Percentiles rank a stretch among this genome's conserved stretches.
These are phyloP conservation scores for Myiopsitta monachus DNA, from an alignment of 2,113 vertebrate species.

Conservation along the genomic window DNA sequence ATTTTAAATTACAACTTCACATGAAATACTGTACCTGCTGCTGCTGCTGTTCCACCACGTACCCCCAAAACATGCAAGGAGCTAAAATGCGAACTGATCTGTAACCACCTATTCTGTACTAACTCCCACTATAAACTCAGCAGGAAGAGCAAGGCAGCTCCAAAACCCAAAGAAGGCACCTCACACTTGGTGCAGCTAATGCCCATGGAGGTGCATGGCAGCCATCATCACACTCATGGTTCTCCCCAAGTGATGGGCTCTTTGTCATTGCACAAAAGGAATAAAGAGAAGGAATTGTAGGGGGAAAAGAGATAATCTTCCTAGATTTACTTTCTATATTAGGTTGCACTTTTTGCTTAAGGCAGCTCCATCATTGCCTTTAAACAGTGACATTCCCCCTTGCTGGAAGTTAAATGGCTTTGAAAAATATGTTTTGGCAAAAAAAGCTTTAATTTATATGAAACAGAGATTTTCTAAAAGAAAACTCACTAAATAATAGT, in stretches of 20 bases:
- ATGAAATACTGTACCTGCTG: not conserved
- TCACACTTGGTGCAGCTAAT: too few relatives aligned
- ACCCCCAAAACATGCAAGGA: not conserved
- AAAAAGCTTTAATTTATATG: not conserved
- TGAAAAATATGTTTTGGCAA: not conserved
- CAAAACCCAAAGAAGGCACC: not conserved
- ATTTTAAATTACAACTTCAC: not conserved
- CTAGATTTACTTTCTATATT: not conserved
- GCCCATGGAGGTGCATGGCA: not conserved
- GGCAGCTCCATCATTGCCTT: not conserved
- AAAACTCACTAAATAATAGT: not conserved
- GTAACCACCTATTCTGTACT: not conserved
- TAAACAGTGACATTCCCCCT: not conserved
- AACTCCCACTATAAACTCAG: not conserved
- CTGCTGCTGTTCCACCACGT: rapidly evolving
- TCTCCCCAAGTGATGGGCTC: not conserved
- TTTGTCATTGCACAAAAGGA: not conserved
- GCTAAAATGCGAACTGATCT: not conserved
- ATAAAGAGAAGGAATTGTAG: not conserved
- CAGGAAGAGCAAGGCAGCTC: not conserved
- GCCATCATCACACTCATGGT: not conserved
- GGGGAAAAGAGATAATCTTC: not conserved
- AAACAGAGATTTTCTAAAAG: not conserved
- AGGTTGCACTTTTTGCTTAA: not conserved
- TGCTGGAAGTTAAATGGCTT: not conserved